These are phyloP conservation scores for Erethizon dorsatum DNA, from an alignment of 2,797 vertebrate genomes.

Conservation along the genomic window DNA sequence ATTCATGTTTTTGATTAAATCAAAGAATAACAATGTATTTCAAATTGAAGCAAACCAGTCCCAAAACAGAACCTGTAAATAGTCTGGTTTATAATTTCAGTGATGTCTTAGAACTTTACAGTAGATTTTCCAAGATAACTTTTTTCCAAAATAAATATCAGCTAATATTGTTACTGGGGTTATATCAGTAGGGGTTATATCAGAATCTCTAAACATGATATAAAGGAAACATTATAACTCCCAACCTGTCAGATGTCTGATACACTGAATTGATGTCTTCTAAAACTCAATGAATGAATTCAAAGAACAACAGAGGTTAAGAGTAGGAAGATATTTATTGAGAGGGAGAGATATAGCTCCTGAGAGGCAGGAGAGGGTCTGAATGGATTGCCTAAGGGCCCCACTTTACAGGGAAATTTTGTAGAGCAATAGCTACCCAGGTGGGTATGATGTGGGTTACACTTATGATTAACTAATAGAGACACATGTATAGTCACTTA, in stretches of 20 bases:
- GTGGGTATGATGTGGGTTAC: background rate
- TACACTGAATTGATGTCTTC: background rate
- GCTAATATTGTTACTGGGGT: background rate
- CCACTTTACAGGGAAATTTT: no score
- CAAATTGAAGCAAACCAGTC: background rate
- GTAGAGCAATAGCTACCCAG: background rate
- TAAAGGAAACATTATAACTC: background rate
- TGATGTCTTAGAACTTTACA: background rate
- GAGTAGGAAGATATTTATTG: background rate
- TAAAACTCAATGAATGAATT: background rate
- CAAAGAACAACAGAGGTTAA: background rate
- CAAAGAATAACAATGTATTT: background rate
- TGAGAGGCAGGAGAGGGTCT: background rate
- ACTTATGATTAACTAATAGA: background rate
- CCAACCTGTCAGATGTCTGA: background rate
- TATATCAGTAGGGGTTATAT: background rate
- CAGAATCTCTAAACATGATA: background rate
- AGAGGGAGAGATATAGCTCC: background rate
- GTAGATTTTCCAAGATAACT: background rate
- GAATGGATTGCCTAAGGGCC: background rate
- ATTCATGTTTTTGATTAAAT: background rate
- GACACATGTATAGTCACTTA: background rate
- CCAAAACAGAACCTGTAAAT: background rate
- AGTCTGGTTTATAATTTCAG: background rate
- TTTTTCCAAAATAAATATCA: background rate